Percentiles rank a stretch among this genome's conserved stretches.
These are phyloP conservation scores for Drosophila mojavensis DNA, from an alignment of 1,140 invertebrate species.

Conservation along the genomic window DNA sequence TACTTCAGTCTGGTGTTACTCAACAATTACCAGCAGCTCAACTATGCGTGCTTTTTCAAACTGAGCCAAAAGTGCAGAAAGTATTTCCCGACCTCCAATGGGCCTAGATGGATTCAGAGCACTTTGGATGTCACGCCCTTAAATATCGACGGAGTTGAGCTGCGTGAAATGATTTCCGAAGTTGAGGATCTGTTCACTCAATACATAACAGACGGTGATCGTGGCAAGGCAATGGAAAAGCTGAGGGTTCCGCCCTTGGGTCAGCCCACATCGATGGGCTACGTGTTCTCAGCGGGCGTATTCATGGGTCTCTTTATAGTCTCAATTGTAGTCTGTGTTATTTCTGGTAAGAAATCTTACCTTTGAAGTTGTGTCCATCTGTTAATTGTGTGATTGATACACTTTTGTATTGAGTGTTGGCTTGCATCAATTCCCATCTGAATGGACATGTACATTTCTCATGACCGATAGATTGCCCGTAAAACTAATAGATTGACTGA, in stretches of 20 bases:
- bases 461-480: neutral
- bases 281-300: constrained; percentile 87
- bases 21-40: constrained; percentile 95
- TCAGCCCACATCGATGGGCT: constrained; percentile 87
- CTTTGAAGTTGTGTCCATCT: neutral
- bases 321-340: constrained; percentile 85
- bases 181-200: constrained; percentile 88
- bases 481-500: neutral
- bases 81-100: constrained; percentile 31
- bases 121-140: neutral
- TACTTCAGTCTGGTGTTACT: constrained; percentile 97
- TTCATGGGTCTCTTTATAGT: constrained; percentile 87
- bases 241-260: constrained; percentile 89
- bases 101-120: constrained; percentile 16
- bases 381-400: too few relatives aligned
- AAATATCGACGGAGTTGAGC: neutral
- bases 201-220: constrained; percentile 88
- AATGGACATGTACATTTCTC: too few relatives aligned
- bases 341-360: constrained; percentile 84
- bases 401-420: too few relatives aligned
- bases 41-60: constrained; percentile 99
- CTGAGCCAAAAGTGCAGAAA: constrained; percentile 99
- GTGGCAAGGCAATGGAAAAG: constrained; percentile 89
- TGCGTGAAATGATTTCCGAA: constrained; percentile 86
- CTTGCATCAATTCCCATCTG: too few relatives aligned